These are phyloP conservation scores for Axis porcinus DNA, from an alignment of 2,113 vertebrate genomes.

Conservation along the genomic window DNA sequence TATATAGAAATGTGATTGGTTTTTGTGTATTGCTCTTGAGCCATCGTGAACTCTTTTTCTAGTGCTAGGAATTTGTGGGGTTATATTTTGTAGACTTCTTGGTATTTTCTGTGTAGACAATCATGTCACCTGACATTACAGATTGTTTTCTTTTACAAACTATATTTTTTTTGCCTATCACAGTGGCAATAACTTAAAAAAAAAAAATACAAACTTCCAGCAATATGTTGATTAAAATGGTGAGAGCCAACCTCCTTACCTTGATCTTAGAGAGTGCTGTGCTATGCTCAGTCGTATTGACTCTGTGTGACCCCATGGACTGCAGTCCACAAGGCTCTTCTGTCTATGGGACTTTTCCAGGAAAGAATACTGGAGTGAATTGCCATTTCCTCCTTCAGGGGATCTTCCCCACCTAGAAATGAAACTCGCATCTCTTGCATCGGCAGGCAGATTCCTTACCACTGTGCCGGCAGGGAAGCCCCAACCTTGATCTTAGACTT, in stretches of 20 bases:
- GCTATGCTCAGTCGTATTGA: neutral
- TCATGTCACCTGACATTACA: neutral
- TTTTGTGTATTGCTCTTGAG: neutral
- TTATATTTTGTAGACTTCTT: neutral
- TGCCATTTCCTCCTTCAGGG: neutral
- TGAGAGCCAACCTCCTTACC: neutral
- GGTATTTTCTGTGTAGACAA: neutral
- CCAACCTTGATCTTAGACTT: neutral
- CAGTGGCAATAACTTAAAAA: neutral
- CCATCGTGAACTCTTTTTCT: neutral
- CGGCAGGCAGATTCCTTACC: neutral
- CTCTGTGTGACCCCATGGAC: neutral
- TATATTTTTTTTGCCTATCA: neutral
- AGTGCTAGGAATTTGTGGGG: neutral
- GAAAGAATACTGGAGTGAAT: neutral
- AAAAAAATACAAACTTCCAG: neutral
- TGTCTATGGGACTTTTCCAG: neutral
- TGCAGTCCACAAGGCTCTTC: neutral
- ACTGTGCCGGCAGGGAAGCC: neutral
- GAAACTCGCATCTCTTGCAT: accelerated
- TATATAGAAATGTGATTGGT: neutral
- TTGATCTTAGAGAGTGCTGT: neutral
- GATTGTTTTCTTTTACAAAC: neutral
- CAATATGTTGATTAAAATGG: neutral
- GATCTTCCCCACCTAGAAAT: neutral